Conservation (phyloP, 2,113 vertebrate species). For the Phainopepla nitens region DNA sequence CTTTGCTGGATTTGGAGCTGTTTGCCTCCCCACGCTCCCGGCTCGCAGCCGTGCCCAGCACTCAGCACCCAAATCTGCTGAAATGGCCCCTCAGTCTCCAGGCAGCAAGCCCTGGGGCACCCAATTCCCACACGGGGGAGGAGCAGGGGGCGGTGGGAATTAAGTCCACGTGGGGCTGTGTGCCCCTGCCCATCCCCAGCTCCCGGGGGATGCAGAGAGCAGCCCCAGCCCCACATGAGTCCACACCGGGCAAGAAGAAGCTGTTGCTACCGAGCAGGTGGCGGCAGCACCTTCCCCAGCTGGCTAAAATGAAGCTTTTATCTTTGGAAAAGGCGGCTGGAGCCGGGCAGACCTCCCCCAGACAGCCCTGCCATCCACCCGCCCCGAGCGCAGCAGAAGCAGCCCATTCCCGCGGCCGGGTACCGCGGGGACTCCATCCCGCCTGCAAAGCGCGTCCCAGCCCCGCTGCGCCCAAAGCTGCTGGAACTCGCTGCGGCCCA, state of each 20-base stretch:
- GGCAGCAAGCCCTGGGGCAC: neutral
- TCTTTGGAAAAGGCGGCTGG: neutral
- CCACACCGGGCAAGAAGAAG: neutral
- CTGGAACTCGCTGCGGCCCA: fast-evolving
- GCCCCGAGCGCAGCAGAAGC: fast-evolving
- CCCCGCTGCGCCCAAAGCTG: fast-evolving
- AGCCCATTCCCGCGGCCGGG: neutral
- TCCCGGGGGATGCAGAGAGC: fast-evolving
- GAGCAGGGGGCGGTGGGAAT: neutral
- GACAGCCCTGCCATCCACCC: neutral
- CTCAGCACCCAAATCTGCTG: neutral
- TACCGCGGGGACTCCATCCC: neutral
- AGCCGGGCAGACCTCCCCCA: neutral
- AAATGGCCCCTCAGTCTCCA: neutral
- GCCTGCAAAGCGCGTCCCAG: neutral
- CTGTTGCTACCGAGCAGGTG: neutral
- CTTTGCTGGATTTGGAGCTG: slow-evolving; percentile 54
- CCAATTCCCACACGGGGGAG: neutral
- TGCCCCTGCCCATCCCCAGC: neutral
- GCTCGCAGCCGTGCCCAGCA: neutral
- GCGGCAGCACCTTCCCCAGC: neutral
- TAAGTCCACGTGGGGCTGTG: neutral
- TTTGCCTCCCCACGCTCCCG: neutral
- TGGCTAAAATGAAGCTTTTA: neutral
- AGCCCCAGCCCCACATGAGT: neutral